Evolutionary conservation across 2,113 vertebrate species (phyloP), one percentile per base, ranked within the genome.

Genomic region (Xiphophorus hellerii): DNA sequence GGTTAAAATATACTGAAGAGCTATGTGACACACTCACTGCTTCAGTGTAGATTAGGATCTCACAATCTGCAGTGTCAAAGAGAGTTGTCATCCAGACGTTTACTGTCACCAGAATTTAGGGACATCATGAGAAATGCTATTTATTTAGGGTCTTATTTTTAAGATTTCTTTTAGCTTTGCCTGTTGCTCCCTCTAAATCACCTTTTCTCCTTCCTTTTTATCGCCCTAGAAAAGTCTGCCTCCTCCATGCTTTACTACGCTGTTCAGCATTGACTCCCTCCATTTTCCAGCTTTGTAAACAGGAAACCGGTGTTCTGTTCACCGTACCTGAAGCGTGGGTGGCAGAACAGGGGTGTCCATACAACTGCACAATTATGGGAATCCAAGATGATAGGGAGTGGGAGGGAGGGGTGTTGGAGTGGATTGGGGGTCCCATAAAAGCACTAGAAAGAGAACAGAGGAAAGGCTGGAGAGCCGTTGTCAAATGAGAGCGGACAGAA

Each of bases 331-430:
- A 82, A 89, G 91, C 73, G 78, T 90, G 91, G 87, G 88, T 90
- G 90, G 89, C 84, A 79, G 79, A 89, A 69, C 84, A 82, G 86
- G 90, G 91, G 88, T 85, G 87, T 88, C 88, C 82, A 74, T 85
- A 81, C 79, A 83, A 90, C 80, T 80, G 79, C 84, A 87, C 86
- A 82, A 87, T 88, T 81, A 87, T 90, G 79, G 85, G 86, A 93
- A 92, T 92, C 86, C 89, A 94, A 92, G 91, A 93, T 91, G 92
- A 87, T 89, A 90, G 89, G 90, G 91, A 90, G 51, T 3, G 8
- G 51, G 17, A 13, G 5, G 48, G 44, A 7, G 44, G 5, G 48
- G 44, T 20, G 44, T 15, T 20, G 51, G 51, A 22, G 2, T 37
- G 10, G 35, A 37, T 12, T 54, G 51, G 89, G 88, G 85, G 88